Base-by-base conservation (phyloP, 2,888 invertebrate species). In the Steinernema scapterisci region DNA sequence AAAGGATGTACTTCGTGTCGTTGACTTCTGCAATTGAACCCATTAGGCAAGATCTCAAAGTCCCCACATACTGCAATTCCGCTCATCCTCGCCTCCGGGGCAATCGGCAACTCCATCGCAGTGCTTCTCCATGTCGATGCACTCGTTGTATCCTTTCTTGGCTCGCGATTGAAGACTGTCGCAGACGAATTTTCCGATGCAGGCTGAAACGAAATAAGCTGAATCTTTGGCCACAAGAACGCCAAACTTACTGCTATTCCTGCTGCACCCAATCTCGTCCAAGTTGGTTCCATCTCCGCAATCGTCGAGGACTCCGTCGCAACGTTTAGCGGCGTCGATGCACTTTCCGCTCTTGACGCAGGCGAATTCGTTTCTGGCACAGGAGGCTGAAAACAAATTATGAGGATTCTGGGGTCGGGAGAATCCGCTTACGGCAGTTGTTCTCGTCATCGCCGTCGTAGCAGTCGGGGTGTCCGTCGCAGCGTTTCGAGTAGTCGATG, bases 271-370 rank as follows among this genome's bases (percentile, higher is more conserved):
- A 45, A 84, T 77, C 75, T 87, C 87, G 74, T 87, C 87, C 52
- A 83, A 70, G 76, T 87, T 87, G n/a, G 83, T 80, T 9, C 84
- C 85, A 75, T 87, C 87, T 6, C 74, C 80, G 73, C 87, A 87
- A 70, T 87, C 87, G 76, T 87, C 85, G 1, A 80, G 76, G 6
- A 82, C 80, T n/a, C 86, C 86, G 71, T 87, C 85, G 76, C 87
- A 86, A n/a, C 85, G 73, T 56, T 84, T 81, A 23, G 75, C 76
- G 0, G 83, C 81, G 0, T 78, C 75, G 76, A 87, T 86, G 77
- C 87, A 87, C 13, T 75, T 71, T 6, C 80, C 75, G 44, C 80
- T 81, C 51, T 85, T 84, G 25, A 84, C 84, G 76, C 87, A 87
- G 1, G 86, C 85, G 63, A 85, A 87, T 63, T 87, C 84, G 48